Percentiles rank a stretch among this genome's conserved stretches.
phyloP scores from a whole-genome alignment of 2,888 invertebrate genomes.

The Aphidius colemani region DNA sequence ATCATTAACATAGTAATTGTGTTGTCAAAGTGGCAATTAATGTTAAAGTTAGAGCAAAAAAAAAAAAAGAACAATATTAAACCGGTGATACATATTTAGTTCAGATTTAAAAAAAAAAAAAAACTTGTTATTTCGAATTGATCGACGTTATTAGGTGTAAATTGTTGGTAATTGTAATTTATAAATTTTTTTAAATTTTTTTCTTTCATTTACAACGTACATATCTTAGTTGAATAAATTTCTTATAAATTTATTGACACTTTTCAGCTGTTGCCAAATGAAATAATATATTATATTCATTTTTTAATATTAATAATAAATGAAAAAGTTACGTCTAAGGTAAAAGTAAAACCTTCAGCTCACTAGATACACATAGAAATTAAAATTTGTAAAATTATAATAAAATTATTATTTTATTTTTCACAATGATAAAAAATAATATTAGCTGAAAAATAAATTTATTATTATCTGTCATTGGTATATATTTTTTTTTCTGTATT shows the following conservation, averaged over 20 bases:
- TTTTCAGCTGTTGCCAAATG: too few species aligned
- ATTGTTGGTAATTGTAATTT: not conserved
- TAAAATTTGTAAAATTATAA: too few species aligned
- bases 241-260: too few species aligned
- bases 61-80: too few species aligned
- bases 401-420: conserved; percentile 1
- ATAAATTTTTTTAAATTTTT: not conserved
- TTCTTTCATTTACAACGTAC: not conserved
- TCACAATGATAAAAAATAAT: not conserved
- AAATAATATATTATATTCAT: conserved; percentile 10
- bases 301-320: conserved; percentile 8
- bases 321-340: not conserved
- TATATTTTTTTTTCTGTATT: too few species aligned
- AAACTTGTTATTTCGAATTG: too few species aligned
- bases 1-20: conserved; percentile 4
- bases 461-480: too few species aligned
- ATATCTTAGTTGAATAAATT: too few species aligned
- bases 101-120: too few species aligned
- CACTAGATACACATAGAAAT: not conserved
- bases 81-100: too few species aligned
- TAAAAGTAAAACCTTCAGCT: conserved; percentile 8
- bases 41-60: conserved; percentile 5
- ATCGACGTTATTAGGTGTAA: conserved; percentile 4
- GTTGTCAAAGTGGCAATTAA: conserved; percentile 18
- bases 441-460: not conserved